phyloP scores from a whole-genome alignment of 2,113 vertebrate species.

The Thymallus thymallus region DNA sequence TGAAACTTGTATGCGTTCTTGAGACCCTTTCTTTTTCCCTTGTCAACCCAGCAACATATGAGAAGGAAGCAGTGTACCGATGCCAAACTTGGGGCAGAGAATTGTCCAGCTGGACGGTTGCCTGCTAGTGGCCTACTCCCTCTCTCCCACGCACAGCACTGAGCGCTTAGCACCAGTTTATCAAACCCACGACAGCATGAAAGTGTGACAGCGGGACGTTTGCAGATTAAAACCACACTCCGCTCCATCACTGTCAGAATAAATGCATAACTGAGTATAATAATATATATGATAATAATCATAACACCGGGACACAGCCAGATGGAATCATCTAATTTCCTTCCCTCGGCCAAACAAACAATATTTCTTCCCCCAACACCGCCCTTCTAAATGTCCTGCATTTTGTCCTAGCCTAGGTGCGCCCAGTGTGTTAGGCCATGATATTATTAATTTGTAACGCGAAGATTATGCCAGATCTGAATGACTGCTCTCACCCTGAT shows the following conservation, averaged over 20 bases:
- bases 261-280: conserved; percentile 45
- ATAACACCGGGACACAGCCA: conserved; percentile 40
- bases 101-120: conserved; percentile 59
- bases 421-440: background rate
- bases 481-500: background rate
- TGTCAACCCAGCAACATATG: conserved; percentile 17
- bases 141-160: conserved; percentile 47
- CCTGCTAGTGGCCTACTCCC: conserved; percentile 30
- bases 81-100: conserved; percentile 55
- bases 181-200: conserved; percentile 58
- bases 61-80: conserved; percentile 34
- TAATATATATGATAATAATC: conserved; percentile 67
- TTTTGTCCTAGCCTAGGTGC: conserved; percentile 21
- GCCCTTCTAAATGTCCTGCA: conserved; percentile 28
- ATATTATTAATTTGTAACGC: conserved; percentile 20
- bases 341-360: conserved; percentile 2
- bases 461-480: background rate
- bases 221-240: conserved; percentile 63
- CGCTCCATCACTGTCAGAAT: conserved; percentile 47
- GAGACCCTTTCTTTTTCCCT: conserved; percentile 18
- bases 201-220: conserved; percentile 54
- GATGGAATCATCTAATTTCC: conserved; percentile 55
- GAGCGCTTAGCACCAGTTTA: conserved; percentile 58
- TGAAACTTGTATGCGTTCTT: background rate
- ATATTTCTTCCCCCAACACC: conserved; percentile 25